phyloP scores from a whole-genome alignment of 2,113 vertebrate species.

The Colaptes auratus region DNA sequence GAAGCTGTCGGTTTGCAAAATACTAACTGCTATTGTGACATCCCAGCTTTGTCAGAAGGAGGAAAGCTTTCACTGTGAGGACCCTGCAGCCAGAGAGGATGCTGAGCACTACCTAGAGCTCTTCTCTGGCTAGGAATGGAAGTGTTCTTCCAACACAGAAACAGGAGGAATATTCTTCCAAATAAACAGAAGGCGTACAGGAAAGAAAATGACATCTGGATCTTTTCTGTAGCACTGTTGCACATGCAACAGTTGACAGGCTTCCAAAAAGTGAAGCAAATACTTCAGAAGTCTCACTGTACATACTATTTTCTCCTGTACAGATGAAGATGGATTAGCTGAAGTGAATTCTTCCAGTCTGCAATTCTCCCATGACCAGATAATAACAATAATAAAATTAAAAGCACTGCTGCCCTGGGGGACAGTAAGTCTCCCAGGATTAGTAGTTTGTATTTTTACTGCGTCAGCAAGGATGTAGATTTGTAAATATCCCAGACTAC shows the following conservation, averaged over 20 bases:
- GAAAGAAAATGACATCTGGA: background rate
- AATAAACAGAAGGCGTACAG: background rate
- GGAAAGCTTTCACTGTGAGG: background rate
- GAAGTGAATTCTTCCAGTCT: background rate
- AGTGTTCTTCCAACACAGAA: background rate
- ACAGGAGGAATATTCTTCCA: background rate
- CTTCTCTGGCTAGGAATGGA: background rate
- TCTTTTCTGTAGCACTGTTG: background rate
- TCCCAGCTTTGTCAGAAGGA: background rate
- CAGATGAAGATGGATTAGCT: background rate
- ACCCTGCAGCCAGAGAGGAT: background rate
- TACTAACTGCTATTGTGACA: background rate
- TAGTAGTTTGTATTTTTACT: conserved; percentile 27
- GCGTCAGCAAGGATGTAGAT: conserved; percentile 68
- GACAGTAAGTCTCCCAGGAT: conserved; percentile 39
- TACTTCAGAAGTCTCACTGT: background rate
- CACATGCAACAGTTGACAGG: background rate
- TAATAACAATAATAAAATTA: background rate
- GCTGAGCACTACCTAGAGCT: background rate
- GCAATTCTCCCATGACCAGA: background rate
- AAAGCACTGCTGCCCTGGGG: background rate
- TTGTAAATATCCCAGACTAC: conserved; percentile 71
- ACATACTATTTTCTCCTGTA: background rate
- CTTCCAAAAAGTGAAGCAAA: background rate
- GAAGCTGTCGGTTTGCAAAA: background rate